Evolutionary conservation across 2,113 vertebrate species (phyloP).

Genomic region (Tyrannus savana): DNA sequence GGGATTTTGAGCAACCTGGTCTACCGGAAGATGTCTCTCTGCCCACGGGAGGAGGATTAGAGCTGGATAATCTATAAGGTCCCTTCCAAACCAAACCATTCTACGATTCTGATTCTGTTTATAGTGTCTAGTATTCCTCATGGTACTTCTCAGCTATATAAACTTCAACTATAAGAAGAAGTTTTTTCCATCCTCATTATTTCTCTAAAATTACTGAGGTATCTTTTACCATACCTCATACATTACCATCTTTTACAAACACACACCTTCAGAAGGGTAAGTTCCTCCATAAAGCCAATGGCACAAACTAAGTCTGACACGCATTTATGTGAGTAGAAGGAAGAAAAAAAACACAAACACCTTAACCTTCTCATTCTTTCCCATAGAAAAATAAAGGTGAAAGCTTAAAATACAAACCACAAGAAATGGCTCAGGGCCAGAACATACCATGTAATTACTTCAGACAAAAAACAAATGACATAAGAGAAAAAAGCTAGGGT

Average conservation of each 20-base stretch:
- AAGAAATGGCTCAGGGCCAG: neutral
- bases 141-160: neutral
- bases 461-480: neutral
- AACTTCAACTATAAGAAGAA: neutral
- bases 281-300: neutral
- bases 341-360: neutral
- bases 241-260: neutral
- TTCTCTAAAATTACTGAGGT: neutral
- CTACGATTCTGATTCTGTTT: neutral
- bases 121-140: neutral
- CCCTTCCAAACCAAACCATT: neutral
- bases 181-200: neutral
- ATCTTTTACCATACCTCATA: neutral
- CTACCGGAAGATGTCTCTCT: neutral
- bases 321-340: rapidly evolving
- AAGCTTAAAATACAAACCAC: neutral
- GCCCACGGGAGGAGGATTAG: neutral
- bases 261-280: neutral
- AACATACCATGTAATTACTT: neutral
- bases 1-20: neutral
- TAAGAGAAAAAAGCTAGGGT: neutral
- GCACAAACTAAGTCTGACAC: neutral
- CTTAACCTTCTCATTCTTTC: neutral
- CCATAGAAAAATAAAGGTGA: neutral
- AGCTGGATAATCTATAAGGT: neutral